These are phyloP conservation scores for Anthophora plumipes DNA, from an alignment of 2,888 invertebrate genomes.

Conservation along the genomic window DNA sequence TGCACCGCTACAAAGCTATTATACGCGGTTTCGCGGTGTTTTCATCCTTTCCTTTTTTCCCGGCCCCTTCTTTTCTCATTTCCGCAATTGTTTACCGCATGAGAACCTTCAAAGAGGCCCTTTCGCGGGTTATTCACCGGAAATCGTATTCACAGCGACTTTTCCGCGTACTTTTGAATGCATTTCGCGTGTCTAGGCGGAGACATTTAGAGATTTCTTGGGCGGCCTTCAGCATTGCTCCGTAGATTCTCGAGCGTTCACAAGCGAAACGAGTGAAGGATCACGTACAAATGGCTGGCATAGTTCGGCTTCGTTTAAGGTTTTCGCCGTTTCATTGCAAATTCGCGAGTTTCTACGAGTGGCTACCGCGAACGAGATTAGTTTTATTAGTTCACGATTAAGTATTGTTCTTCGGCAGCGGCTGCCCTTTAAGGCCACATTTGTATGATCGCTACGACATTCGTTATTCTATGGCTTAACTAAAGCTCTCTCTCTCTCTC, in stretches of 20 bases:
- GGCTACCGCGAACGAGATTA: neutral
- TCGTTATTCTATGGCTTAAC: conserved; percentile 21
- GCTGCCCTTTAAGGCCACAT: neutral
- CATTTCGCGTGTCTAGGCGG: conserved; percentile 27
- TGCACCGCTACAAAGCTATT: no score
- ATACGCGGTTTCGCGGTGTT: neutral
- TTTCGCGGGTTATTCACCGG: conserved; percentile 2
- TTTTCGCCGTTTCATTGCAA: conserved; percentile 31
- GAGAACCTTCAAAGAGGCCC: neutral
- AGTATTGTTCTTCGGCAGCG: conserved; percentile 20
- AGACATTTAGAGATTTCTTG: neutral
- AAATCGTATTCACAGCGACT: neutral
- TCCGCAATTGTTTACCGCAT: conserved; percentile 2
- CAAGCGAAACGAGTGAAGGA: conserved; percentile 6
- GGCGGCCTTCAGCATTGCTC: conserved; percentile 2
- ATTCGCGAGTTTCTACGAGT: conserved; percentile 7
- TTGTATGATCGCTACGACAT: conserved; percentile 7
- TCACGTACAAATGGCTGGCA: neutral
- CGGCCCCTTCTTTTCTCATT: neutral
- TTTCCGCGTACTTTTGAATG: neutral
- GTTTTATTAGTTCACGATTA: conserved; percentile 36
- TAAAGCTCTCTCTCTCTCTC: neutral
- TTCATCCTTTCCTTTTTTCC: neutral
- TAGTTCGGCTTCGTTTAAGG: neutral
- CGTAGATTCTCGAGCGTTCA: neutral